Percentiles rank a stretch among this genome's conserved stretches.
Conservation (phyloP, 1,140 invertebrate genomes). For the Phymastichus coffea region DNA sequence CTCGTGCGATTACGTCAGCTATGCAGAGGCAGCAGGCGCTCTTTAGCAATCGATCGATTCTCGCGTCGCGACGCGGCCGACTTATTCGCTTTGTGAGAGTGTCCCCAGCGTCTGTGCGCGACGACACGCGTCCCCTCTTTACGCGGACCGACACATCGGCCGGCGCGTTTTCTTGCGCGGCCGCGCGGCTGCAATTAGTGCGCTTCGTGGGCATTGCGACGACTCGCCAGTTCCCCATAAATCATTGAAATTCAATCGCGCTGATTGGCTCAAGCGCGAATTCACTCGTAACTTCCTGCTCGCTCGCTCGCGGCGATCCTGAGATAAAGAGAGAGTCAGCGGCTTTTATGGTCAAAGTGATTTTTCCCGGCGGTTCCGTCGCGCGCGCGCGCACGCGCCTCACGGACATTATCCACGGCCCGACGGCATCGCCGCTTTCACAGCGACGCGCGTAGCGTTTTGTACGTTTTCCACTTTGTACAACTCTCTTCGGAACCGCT, state of each 20-base stretch:
- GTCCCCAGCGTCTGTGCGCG: not conserved
- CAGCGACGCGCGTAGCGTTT: no score
- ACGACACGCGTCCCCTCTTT: conserved; percentile 11
- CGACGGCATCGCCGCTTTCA: not conserved
- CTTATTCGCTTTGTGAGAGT: not conserved
- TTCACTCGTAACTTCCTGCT: not conserved
- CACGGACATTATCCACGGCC: not conserved
- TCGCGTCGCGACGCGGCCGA: no score
- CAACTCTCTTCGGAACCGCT: no score
- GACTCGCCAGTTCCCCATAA: conserved; percentile 36
- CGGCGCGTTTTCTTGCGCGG: conserved; percentile 18
- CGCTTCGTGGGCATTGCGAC: not conserved
- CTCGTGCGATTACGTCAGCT: no score
- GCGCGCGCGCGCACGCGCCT: not conserved
- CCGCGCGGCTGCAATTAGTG: conserved; percentile 37
- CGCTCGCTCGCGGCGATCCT: not conserved
- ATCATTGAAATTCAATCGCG: conserved; percentile 48
- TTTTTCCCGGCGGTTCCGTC: not conserved
- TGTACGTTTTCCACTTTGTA: no score
- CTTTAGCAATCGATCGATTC: not conserved
- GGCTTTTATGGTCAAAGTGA: conserved; percentile 11
- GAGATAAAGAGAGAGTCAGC: no score
- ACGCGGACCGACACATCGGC: no score
- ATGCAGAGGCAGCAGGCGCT: not conserved
- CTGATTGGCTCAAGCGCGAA: conserved; percentile 9